Evolutionary conservation across 2,888 invertebrate genomes (phyloP), one percentile per base, ranked within the genome.

Genomic region (Pristionchus exspectatus): DNA sequence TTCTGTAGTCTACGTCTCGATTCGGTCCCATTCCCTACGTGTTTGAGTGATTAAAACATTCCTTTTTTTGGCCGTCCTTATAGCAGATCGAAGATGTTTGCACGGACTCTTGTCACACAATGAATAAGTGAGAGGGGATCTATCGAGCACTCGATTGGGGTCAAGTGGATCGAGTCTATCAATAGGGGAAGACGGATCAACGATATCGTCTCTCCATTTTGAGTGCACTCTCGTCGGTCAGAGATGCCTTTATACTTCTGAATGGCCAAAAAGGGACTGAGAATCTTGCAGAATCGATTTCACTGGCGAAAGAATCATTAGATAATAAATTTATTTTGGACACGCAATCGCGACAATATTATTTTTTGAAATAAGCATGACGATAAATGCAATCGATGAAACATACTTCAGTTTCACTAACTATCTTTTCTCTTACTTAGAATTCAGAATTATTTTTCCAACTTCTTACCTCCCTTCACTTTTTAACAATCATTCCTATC

Each of bases 21-120:
- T 18, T 74, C 33, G 33, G n/a, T 5, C n/a, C 16, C 16, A 74
- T 33, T 33, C 33, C 18, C 30, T n/a, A 44, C 74, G 74, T 72
- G 72, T 33, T 72, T 72, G 33, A 44, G 44, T 4, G 74, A 77
- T 50, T 77, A 77, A 77, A 77, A 2, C 44, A 77, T 44, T 77
- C 74, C 24, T 38, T 27, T 63, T 63, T 63, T 63, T 63, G 21
- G 18, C n/a, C n/a, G 24, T n/a, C 27, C 74, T 38, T 21, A 21
- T 30, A 69, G 74, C 18, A 33, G 38, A 74, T 74, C 38, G 44
- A 74, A 74, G 74, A 74, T 74, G 38, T 74, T 74, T 74, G 74
- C 74, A 69, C n/a, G 27, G 72, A 74, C 74, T 74, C 74, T 74
- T 74, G 74, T 74, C 74, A 44, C 74, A 74, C 74, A 74, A 72